Evolutionary conservation across 2,797 vertebrate species (phyloP).

Genomic region (Chaenodraco wilsoni): DNA sequence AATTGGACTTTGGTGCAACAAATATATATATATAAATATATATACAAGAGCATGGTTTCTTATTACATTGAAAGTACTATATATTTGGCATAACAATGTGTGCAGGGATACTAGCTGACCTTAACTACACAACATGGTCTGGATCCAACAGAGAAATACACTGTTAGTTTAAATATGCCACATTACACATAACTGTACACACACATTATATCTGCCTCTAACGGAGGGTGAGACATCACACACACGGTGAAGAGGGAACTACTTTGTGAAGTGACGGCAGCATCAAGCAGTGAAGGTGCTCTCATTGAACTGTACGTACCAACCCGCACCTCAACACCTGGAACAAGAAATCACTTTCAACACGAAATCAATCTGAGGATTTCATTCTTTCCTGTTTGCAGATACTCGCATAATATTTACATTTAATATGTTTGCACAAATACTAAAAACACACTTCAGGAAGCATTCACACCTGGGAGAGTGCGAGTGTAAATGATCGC

Average conservation of each 20-base stretch:
- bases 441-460: too few relatives aligned
- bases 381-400: neutral
- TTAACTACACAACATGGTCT: neutral
- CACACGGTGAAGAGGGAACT: conserved; percentile 9
- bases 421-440: too few relatives aligned
- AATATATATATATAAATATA: too few relatives aligned
- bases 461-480: neutral
- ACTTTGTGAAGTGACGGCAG: conserved; percentile 8
- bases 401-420: neutral
- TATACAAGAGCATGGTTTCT: too few relatives aligned
- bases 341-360: conserved; percentile 59
- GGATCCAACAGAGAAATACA: neutral
- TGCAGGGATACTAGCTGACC: neutral
- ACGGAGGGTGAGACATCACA: conserved; percentile 14
- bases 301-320: conserved; percentile 73
- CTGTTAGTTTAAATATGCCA: neutral
- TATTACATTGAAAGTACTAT: too few relatives aligned
- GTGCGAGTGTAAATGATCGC: neutral
- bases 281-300: conserved; percentile 5
- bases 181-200: neutral
- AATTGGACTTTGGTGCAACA: too few relatives aligned
- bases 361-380: neutral
- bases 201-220: neutral
- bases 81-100: too few relatives aligned
- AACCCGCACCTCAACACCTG: conserved; percentile 70